These are phyloP conservation scores for Noctua janthe DNA, from an alignment of 2,888 invertebrate species.

Conservation along the genomic window DNA sequence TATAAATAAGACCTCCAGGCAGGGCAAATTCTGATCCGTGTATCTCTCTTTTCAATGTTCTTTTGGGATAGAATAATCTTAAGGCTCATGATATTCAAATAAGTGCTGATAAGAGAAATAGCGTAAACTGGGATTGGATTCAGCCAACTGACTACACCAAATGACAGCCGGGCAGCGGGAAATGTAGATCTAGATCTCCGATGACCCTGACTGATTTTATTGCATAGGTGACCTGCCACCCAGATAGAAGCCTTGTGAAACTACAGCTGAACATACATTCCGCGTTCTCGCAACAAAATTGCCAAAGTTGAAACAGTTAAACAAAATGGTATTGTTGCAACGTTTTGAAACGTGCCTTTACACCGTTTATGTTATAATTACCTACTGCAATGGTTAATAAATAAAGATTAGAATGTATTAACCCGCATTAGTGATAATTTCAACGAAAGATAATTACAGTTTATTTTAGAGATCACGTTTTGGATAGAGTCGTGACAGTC, in stretches of 20 bases:
- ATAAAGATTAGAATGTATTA: conserved; percentile 19
- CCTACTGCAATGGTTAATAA: conserved; percentile 14
- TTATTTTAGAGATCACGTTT: conserved; percentile 52
- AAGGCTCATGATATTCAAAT: background rate
- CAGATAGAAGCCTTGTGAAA: conserved; percentile 7
- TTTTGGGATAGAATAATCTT: background rate
- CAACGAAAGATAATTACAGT: background rate
- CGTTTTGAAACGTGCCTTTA: conserved; percentile 26
- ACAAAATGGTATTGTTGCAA: conserved; percentile 35
- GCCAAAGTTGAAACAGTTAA: conserved; percentile 27
- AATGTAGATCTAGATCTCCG: too few relatives aligned
- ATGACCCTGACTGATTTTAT: background rate
- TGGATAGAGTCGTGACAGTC: conserved; percentile 37
- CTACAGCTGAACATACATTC: conserved; percentile 18
- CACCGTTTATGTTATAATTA: conserved; percentile 18
- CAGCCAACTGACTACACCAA: too few relatives aligned
- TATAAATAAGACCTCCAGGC: background rate
- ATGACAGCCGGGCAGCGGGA: too few relatives aligned
- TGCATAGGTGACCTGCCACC: background rate
- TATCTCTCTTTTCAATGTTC: background rate
- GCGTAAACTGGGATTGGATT: too few relatives aligned
- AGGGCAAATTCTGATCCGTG: background rate
- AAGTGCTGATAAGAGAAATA: too few relatives aligned
- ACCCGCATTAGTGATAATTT: background rate
- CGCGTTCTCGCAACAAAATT: conserved; percentile 29